Base-by-base conservation (phyloP, 1,140 invertebrate genomes). In the Mycetomoellerius zeteki region DNA sequence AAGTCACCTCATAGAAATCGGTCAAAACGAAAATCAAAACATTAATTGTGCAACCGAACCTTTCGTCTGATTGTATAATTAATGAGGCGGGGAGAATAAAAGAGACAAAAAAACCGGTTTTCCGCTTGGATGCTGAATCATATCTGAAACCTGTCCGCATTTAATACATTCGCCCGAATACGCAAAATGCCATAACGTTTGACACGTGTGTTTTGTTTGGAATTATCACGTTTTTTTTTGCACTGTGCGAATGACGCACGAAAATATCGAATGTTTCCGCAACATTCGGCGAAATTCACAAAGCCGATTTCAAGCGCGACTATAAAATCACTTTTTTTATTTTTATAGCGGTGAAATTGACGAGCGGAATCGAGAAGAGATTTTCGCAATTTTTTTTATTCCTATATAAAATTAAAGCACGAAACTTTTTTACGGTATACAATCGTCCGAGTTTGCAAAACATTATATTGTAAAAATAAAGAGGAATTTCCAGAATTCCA, bases 31-130 rank as follows among this genome's bases (percentile, higher is more conserved):
- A 37, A 85, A 58, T 14, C 85, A 92, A 92, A 92, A 92, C 86
- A 91, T 84, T 89, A 72, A 71, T 92, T 92, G 88, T 91, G 91
- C 86, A 88, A 91, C 69, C 76, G 30, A 52, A 47, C 50, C 37
- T 58, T 87, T 72, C 3, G 33, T 75, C 85, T 56, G 84, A 86
- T 86, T 85, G 75, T 88, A 91, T 86, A 92, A 91, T 65, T 77
- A 86, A 86, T 76, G 85, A 81, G 80, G 21, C 56, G 85, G 24
- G 1, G 21, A n/a, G 14, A 16, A n/a, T 14, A n/a, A 37, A 21
- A 62, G 19, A 30, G 6, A 19, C 6, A 72, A 92, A 91, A 91
- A 90, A 92, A 89, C 87, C 82, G 91, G 89, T 92, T 81, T 60
- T 60, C 3, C 30, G 33, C n/a, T 4, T n/a, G 24, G 62, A 60